Conservation (phyloP, 2,888 invertebrate genomes). For the Cremastinae sp. region DNA sequence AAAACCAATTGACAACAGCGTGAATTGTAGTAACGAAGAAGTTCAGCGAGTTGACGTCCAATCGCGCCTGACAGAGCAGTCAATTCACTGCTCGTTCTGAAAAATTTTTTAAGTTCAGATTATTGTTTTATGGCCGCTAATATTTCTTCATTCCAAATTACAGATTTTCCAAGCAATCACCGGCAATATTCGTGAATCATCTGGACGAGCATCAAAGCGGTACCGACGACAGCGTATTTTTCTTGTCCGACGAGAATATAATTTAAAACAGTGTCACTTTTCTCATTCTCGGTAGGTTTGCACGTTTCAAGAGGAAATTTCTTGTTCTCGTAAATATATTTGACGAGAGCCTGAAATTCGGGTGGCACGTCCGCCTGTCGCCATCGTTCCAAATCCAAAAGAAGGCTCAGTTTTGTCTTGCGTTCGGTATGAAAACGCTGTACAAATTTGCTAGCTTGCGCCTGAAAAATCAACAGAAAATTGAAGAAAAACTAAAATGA, state of each 20-base stretch:
- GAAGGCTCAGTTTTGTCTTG: conserved; percentile 90
- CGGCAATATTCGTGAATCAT: conserved; percentile 96
- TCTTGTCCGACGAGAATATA: conserved; percentile 85
- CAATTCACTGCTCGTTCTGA: conserved; percentile 82
- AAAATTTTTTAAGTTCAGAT: neutral
- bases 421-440: conserved; percentile 94
- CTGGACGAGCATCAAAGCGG: conserved; percentile 92
- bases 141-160: neutral
- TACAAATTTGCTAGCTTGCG: conserved; percentile 94
- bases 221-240: conserved; percentile 89
- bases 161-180: conserved; percentile 61
- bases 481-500: neutral
- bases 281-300: conserved; percentile 75
- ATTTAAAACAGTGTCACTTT: conserved; percentile 70
- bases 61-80: conserved; percentile 90
- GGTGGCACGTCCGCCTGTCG: conserved; percentile 94
- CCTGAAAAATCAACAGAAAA: conserved; percentile 72
- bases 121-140: too few relatives aligned
- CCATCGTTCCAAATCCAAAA: conserved; percentile 96
- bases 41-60: conserved; percentile 92
- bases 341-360: conserved; percentile 92
- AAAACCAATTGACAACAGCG: conserved; percentile 95
- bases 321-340: conserved; percentile 79
- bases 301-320: conserved; percentile 79
- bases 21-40: conserved; percentile 93